These are phyloP conservation scores for Leptonema lineaticorne DNA, from an alignment of 1,140 invertebrate genomes.

Conservation along the genomic window DNA sequence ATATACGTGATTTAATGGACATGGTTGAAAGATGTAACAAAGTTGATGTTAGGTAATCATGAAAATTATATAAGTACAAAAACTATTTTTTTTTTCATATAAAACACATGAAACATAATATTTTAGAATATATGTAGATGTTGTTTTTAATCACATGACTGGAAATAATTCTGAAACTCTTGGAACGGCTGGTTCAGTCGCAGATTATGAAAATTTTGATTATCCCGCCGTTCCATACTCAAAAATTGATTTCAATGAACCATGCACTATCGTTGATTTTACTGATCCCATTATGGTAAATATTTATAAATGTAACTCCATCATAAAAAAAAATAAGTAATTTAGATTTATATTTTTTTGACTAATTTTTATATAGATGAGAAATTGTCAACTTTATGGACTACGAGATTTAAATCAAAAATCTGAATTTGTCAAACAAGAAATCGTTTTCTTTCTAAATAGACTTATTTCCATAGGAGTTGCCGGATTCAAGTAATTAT, in stretches of 20 bases:
- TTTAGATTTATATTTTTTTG: not conserved
- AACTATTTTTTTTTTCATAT: not conserved
- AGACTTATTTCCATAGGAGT: constrained; percentile 64
- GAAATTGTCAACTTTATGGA: constrained; percentile 64
- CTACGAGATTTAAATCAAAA: constrained; percentile 65
- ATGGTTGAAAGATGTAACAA: constrained; percentile 75
- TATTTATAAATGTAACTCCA: constrained; percentile 38
- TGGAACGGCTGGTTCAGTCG: constrained; percentile 63
- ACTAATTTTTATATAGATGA: constrained; percentile 46
- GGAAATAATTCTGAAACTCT: constrained; percentile 57
- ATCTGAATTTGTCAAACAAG: constrained; percentile 58
- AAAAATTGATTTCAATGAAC: constrained; percentile 58
- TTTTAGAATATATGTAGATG: constrained; percentile 81
- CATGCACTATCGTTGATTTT: constrained; percentile 52
- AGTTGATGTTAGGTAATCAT: constrained; percentile 62
- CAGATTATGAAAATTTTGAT: constrained; percentile 52
- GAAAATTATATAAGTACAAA: not conserved
- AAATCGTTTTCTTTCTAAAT: constrained; percentile 62
- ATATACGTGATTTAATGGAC: constrained; percentile 64
- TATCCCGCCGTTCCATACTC: constrained; percentile 63
- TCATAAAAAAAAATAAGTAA: constrained; percentile 29
- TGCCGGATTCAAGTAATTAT: constrained; percentile 61
- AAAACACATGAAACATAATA: not conserved
- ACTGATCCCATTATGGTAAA: constrained; percentile 46
- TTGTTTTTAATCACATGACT: constrained; percentile 88